Base-by-base conservation (phyloP, 2,888 invertebrate species). In the Ischnus inquisitorius region DNA sequence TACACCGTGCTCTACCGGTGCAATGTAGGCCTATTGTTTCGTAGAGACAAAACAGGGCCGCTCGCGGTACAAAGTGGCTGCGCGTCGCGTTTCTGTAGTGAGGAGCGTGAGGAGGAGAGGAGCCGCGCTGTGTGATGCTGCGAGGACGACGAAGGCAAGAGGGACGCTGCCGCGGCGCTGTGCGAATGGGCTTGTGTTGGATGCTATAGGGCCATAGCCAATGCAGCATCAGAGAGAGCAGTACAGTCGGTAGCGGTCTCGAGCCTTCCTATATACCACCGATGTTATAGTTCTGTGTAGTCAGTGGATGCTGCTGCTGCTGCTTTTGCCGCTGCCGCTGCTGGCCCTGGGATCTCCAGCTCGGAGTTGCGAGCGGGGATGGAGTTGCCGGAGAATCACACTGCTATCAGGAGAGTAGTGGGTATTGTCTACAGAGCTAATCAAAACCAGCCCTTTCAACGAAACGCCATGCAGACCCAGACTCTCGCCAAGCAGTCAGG, bases 391-490 rank as follows among this genome's bases (percentile, higher is more conserved):
- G 82, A 85, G 85, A 86, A 82, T 84, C 85, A 83, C 72, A 60
- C 74, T 74, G 78, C 80, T 84, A 85, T 87, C 85, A 67, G 76
- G 75, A 82, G 78, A 74, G 84, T 91, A 90, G 92, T 90, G 90
- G 92, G 92, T 92, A 93, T 93, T 93, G 93, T 93, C 93, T 93
- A 92, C 92, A 89, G 92, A 93, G 93, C 93, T 93, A 93, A 93
- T 93, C 93, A 93, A 93, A 93, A 93, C 92, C 93, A 92, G 90
- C 92, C 93, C 93, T 93, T 93, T 93, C 93, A 93, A 89, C 92
- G 86, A 88, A 91, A 91, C 90, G 88, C 89, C 89, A 88, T 87
- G 87, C 78, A 82, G 87, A 82, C 67, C 34, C 62, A 54, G 41
- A 69, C 76, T 74, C 72, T 60, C 65, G 16, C 48, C 28, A 46